Evolutionary conservation across 2,888 invertebrate species (phyloP), one percentile per base, ranked within the genome.

Genomic region (Matsumyia berberina): DNA sequence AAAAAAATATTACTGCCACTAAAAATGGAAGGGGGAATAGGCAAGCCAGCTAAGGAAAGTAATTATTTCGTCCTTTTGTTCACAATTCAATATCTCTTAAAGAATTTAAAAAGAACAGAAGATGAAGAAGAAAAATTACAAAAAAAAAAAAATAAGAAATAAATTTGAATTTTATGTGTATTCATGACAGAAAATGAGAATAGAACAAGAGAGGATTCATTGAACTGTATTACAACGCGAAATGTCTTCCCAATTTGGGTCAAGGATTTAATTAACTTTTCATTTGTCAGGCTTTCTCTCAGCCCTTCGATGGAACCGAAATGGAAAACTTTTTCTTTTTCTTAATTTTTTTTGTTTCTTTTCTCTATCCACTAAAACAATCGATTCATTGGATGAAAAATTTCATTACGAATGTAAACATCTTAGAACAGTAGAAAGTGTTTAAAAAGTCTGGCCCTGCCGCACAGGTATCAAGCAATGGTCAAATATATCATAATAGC

Each of bases 221-320:
- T 85, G 80, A 79, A 85, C 85, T 85, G 80, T 70, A 44, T 64
- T 80, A 76, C 51, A 70, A 49, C 74, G 79, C 58, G 64, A 76
- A 79, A 80, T 76, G 70, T 74, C 80, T 80, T 85, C 33, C 35
- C 58, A 46, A 85, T 80, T 79, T 76, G 74, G 85, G 85, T 80
- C 80, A 85, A 85, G 85, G 80, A 85, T 80, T 85, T 85, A 85
- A 85, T 85, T 85, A 85, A 85, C 80, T 85, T 85, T 85, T 85
- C 74, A 76, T 85, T 76, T 70, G 72, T 12, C 39, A 69, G 74
- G 33, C 60, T 70, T 74, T 60, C 60, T 60, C 60, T 67, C 31
- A 8, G 55, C 17, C 62, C 49, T 51, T 64, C 46, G 49, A 76
- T 66, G 19, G 57, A 80, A 80, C 70, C 70, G 74, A 70, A 76